Evolutionary conservation across 2,888 invertebrate genomes (phyloP), one percentile per base, ranked within the genome.

Genomic region (Cryptosula pallasiana): DNA sequence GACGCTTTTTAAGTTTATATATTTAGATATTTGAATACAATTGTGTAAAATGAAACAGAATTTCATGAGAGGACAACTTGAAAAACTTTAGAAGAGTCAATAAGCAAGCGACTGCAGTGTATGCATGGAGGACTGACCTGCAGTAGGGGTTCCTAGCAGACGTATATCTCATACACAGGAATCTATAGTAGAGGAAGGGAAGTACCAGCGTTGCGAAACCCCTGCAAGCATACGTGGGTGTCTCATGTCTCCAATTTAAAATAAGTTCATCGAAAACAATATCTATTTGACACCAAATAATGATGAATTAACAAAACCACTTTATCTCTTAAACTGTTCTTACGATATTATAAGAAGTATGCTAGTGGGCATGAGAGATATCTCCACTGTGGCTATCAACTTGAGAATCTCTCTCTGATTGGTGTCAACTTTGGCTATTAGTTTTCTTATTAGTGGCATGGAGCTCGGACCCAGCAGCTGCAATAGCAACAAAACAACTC

Each of bases 111-210:
- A 57, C 16, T n/a, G 32, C 9, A 27, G 69, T 34, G 9, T n/a
- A n/a, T n/a, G n/a, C n/a, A n/a, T n/a, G n/a, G n/a, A n/a, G 70
- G n/a, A 13, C 75, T 84, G 91, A 94, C 82, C 95, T 90, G 72
- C 95, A 95, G 87, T 94, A 94, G 0, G 97, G 96, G 88, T 99
- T 99, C 79, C 99, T 90, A 73, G 94, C 90, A 3, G 98, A 98
- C 74, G 92, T 88, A 87, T 98, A 95, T 75, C 99, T 91, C 83
- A 94, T 89, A 74, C 91, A 90, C 80, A 99, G 87, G 87, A 99
- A 99, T 84, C 97, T 93, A 87, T 96, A 98, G 88, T 98, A 99
- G 80, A 96, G 90, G 86, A 99, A 92, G 63, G 97, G 96, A 20
- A 95, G 92, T 81, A 98, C 87, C 73, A 98, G 87, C 35, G 92